Evolutionary conservation across 2,888 invertebrate species (phyloP), one percentile per base, ranked within the genome.

Genomic region (Pilophorus perplexus): DNA sequence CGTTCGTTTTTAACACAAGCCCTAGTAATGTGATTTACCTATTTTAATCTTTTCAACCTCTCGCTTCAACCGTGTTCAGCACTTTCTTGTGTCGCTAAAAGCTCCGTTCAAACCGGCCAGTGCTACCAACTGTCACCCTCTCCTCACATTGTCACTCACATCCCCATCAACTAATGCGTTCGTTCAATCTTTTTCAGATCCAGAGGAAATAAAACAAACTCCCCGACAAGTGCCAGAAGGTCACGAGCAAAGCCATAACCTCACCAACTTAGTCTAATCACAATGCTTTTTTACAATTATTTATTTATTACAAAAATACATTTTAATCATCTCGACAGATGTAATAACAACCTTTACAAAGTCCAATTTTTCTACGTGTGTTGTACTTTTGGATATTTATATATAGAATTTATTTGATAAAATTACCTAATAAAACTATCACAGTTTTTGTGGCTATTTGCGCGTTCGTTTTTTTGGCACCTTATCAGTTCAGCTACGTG

Each of bases 181-280:
- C 2, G 14, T 2, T 42, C 2, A n/a, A 38, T 20, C 38, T 40
- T 25, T 38, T 40, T 3, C 59, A 59, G 59, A 59, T 23, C 23
- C 42, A 28, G 59, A 59, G 25, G 59, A 59, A 42, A 40, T 59
- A 40, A 59, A 59, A 59, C 40, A 33, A 25, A 25, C 22, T 40
- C 59, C 59, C 14, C 27, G 40, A 0, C 42, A 59, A 40, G 59
- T 40, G 59, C 59, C 59, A 42, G 59, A 59, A 20, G 44, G 40
- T 25, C 40, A 59, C 25, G 59, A 59, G 22, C 59, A 59, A 38
- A 40, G 59, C 59, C 59, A 59, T 59, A 59, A 42, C 25, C 16
- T 59, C 18, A 42, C 59, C 23, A 59, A 59, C 42, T 42, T 59
- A 42, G 59, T 59, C 59, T 59, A 59, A 59, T 12, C 25, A 22